Evolutionary conservation across 1,140 invertebrate species (phyloP), one percentile per base, ranked within the genome.

Genomic region (Phortica variegata): DNA sequence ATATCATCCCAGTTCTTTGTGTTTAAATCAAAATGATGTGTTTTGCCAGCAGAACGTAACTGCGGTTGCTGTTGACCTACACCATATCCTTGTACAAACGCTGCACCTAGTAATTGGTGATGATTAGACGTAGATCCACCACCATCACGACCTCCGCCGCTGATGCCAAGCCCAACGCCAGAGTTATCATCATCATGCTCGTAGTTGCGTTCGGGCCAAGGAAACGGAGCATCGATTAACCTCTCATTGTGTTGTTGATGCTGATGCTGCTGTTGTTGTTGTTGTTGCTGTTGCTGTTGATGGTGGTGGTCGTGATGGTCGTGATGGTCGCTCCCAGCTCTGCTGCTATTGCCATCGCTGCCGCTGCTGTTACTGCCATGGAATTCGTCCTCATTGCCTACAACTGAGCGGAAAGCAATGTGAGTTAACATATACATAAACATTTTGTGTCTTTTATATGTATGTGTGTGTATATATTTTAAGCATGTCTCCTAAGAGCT

Each of bases 1-100:
- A n/a, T n/a, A n/a, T n/a, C n/a, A n/a, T n/a, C n/a, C n/a, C n/a
- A n/a, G n/a, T n/a, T n/a, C n/a, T n/a, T n/a, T n/a, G n/a, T n/a
- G n/a, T n/a, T n/a, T n/a, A n/a, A n/a, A n/a, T n/a, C n/a, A n/a
- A n/a, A n/a, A n/a, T n/a, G n/a, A n/a, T n/a, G n/a, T n/a, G n/a
- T n/a, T 17, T 50, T 26, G 44, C 15, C 33, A 38, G 8, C 23
- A 15, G 13, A 9, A 15, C 23, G 21, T 7, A 26, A 29, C 29
- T 61, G 40, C 9, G 51, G 52, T 47, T 48, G n/a, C 56, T 42
- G 18, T 56, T 49, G 23, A 56, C 51, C 10, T 58, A 51, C 13
- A 62, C 58, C 20, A 55, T 47, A 10, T 41, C 58, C 44, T 52
- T 58, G 10, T 65, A 56, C 29, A 50, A n/a, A n/a, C 10, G 23